A percentile compares a stretch with the other conserved stretches of the same genome.
phyloP scores from a whole-genome alignment of 2,113 vertebrate genomes.

The Colius striatus region DNA sequence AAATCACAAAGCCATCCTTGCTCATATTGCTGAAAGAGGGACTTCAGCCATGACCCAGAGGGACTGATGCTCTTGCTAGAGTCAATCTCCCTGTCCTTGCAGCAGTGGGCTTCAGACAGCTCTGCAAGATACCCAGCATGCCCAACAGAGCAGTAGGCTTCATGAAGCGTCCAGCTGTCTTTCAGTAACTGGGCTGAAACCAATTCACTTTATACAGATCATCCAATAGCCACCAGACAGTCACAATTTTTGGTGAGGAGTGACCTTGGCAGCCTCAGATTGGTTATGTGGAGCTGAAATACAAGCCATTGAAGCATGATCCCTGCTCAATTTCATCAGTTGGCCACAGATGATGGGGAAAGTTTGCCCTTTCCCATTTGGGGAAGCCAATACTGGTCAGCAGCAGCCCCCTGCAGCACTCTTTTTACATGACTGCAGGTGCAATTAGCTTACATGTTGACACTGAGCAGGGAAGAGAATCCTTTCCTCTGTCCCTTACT shows the following conservation, averaged over 20 bases:
- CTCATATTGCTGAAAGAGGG: not conserved
- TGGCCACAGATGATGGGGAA: not conserved
- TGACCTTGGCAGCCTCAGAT: not conserved
- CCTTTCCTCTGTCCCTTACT: not conserved
- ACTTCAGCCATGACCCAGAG: not conserved
- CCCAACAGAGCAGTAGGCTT: not conserved
- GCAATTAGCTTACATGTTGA: not conserved
- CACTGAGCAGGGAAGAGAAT: not conserved
- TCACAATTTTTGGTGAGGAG: not conserved
- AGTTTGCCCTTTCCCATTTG: not conserved
- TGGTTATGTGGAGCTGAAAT: not conserved
- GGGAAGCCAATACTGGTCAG: not conserved
- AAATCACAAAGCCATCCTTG: not conserved
- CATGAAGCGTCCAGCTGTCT: not conserved
- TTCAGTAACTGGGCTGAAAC: not conserved
- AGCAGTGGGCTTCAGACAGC: fast-evolving
- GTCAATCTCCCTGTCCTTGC: not conserved
- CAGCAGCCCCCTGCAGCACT: not conserved
- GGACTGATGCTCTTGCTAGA: not conserved
- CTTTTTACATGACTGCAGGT: not conserved
- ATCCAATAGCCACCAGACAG: not conserved
- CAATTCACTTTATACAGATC: not conserved
- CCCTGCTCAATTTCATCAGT: not conserved
- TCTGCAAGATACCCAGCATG: no score
- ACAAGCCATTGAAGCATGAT: fast-evolving